Conservation (phyloP, 1,140 invertebrate species). For the Telenomus remus region DNA sequence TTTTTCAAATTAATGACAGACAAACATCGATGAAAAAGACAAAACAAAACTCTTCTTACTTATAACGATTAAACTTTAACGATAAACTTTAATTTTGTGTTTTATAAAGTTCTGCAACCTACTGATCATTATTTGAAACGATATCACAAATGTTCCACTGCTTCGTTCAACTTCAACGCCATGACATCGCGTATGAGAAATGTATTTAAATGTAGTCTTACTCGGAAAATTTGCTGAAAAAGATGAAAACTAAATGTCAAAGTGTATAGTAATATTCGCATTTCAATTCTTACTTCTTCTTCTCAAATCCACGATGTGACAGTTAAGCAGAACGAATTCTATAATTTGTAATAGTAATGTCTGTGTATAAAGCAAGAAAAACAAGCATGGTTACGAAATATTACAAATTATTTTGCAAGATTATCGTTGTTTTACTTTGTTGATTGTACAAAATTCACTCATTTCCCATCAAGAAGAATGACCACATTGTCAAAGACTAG, state of each 20-base stretch:
- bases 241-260: constrained; percentile 15
- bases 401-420: constrained; percentile 1
- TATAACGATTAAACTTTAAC: constrained; percentile 17
- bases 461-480: neutral
- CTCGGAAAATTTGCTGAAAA: constrained; percentile 9
- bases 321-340: constrained; percentile 21
- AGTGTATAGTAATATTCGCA: constrained; percentile 30
- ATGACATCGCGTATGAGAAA: constrained; percentile 47
- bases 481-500: too few species aligned
- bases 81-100: constrained; percentile 16
- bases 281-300: constrained; percentile 50
- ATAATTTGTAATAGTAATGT: constrained; percentile 12
- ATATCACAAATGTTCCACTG: constrained; percentile 49
- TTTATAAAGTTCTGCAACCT: constrained; percentile 17
- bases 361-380: constrained; percentile 32
- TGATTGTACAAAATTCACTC: neutral
- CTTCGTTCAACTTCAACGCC: constrained; percentile 30
- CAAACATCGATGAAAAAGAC: constrained; percentile 15
- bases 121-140: constrained; percentile 16
- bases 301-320: constrained; percentile 26
- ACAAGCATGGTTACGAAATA: constrained; percentile 14
- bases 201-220: constrained; percentile 53
- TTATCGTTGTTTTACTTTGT: neutral
- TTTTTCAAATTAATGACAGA: constrained; percentile 65
- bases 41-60: constrained; percentile 28